Base-by-base conservation (phyloP, 2,797 vertebrate species). In the Pelodytes ibericus region DNA sequence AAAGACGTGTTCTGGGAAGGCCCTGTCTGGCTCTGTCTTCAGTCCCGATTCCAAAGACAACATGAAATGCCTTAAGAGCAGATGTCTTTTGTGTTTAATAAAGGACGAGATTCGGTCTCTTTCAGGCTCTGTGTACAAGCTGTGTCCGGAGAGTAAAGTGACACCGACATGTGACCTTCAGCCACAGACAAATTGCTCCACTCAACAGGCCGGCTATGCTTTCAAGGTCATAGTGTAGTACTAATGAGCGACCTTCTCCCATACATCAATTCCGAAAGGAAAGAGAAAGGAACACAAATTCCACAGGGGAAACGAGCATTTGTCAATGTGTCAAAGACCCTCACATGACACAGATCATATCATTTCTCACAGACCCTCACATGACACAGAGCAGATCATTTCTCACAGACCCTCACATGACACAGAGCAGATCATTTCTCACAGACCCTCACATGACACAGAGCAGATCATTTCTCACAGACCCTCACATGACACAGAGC, bases 241-340 rank as follows among this genome's bases (percentile, higher is more conserved):
- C 60, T 61, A 31, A 64, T 16, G 71, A 26, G 71, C 39, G 71
- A 72, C 71, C 71, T 72, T 72, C 41, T 62, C 36, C 70, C 27
- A 15, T 10, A 62, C 59, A 72, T 72, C 41, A 63, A 47, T 64
- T 72, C 29, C 24, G 8, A 24, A 10, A 18, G 29, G 59, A 36
- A 9, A 62, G 44, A 64, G 29, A 36, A 64, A 72, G 58, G 60
- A 20, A n/a, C n/a, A 53, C 25, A 72, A 44, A 63, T 13, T 22
- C 5, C 26, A 72, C 18, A 20, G 11, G 4, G 26, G 9, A 3
- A 47, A 24, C 24, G 36, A 6, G 25, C 24, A 61, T 72, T 61
- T 51, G 51, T 72, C 70, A 72, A 20, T 24, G 57, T 44, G 68
- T 33, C 68, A 36, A 11, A 1, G 18, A n/a, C 15, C 18, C 10